Evolutionary conservation across 1,140 invertebrate species (phyloP).

Genomic region (Melipona quadrifasciata): DNA sequence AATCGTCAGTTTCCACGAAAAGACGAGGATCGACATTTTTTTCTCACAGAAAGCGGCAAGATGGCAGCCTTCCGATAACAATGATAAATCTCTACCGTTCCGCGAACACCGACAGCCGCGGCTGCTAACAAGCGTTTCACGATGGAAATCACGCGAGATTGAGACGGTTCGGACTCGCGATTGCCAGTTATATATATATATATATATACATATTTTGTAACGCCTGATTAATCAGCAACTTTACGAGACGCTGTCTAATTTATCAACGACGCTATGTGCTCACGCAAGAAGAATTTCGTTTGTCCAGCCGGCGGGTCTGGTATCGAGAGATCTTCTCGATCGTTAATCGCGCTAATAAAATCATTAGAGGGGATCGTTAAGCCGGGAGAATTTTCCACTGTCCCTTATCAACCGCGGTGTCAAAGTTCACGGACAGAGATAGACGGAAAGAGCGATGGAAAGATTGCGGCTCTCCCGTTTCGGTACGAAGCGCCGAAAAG

Average conservation of each 20-base stretch:
- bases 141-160: neutral
- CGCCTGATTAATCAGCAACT: slow-evolving; percentile 3
- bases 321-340: neutral
- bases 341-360: neutral
- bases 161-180: neutral
- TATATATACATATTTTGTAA: no score
- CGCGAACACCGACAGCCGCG: neutral
- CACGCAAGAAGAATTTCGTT: neutral
- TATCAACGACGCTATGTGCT: neutral
- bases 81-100: neutral
- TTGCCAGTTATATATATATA: no score
- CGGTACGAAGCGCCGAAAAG: neutral
- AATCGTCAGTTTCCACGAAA: neutral
- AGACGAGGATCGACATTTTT: neutral
- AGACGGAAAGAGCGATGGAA: neutral
- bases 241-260: neutral
- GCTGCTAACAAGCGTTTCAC: neutral
- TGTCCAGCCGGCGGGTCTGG: neutral
- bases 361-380: neutral
- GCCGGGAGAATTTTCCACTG: slow-evolving; percentile 10
- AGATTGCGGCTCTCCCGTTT: neutral
- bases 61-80: neutral
- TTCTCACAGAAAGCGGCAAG: neutral
- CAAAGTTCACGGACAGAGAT: neutral
- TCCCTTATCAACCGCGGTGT: slow-evolving; percentile 10